phyloP scores from a whole-genome alignment of 1,140 invertebrate genomes.

The Lysiphlebus fabarum region DNA sequence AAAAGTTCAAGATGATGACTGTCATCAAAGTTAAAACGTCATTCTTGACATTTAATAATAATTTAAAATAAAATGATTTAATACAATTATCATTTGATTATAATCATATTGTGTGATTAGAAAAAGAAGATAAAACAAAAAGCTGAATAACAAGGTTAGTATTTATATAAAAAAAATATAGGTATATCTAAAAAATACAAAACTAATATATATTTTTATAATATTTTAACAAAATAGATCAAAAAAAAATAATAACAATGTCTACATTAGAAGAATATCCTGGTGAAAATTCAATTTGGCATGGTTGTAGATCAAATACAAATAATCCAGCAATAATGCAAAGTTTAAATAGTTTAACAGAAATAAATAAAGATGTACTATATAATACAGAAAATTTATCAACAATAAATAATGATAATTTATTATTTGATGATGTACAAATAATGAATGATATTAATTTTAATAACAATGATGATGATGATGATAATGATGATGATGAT shows the following conservation, averaged over 20 bases:
- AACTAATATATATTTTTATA: neutral
- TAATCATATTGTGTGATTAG: no score
- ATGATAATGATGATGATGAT: constrained; percentile 18
- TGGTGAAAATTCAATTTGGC: constrained; percentile 12
- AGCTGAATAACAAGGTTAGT: no score
- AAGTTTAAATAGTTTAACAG: constrained; percentile 39
- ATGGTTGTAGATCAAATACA: constrained; percentile 15
- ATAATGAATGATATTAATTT: no score
- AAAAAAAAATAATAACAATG: constrained; percentile 19
- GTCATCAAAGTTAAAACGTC: no score
- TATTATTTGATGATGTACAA: constrained; percentile 17
- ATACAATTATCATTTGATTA: no score
- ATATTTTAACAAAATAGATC: no score
- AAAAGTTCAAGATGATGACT: no score
- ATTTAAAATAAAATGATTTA: no score
- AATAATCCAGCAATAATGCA: constrained; percentile 40
- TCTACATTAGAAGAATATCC: constrained; percentile 20
- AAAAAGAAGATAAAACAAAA: no score
- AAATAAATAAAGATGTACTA: constrained; percentile 32
- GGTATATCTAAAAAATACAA: neutral
- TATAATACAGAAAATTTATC: constrained; percentile 13
- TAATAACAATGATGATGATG: constrained; percentile 7
- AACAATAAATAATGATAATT: constrained; percentile 18
- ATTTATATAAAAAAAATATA: neutral
- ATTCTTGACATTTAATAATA: no score